These are phyloP conservation scores for Thysanoteuthis rhombus DNA, from an alignment of 2,888 invertebrate genomes.

Conservation along the genomic window DNA sequence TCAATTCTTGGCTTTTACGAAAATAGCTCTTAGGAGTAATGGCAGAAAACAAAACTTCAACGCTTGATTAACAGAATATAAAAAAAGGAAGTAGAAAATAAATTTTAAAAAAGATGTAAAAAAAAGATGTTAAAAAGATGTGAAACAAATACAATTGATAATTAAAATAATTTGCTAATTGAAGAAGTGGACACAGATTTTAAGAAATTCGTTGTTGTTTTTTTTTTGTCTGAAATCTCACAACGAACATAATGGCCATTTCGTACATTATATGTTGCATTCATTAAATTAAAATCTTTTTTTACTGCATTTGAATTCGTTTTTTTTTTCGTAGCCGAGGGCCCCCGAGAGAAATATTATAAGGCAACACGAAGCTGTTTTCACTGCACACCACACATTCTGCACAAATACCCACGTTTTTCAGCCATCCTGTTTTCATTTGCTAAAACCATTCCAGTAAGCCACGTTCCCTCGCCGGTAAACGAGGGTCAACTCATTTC, in stretches of 20 bases:
- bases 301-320: not conserved
- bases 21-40: not conserved
- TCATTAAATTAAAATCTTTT: not conserved
- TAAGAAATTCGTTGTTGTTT: not conserved
- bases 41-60: not conserved
- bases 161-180: not conserved
- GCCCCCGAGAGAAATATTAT: too few relatives aligned
- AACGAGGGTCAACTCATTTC: too few relatives aligned
- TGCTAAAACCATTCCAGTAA: too few relatives aligned
- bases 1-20: not conserved
- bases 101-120: not conserved
- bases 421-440: too few relatives aligned
- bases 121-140: not conserved
- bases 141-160: not conserved
- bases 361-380: too few relatives aligned
- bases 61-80: not conserved
- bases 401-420: too few relatives aligned
- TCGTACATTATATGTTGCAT: not conserved
- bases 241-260: not conserved
- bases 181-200: not conserved
- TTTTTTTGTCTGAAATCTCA: not conserved
- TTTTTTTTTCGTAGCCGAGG: not conserved
- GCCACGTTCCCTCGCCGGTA: too few relatives aligned
- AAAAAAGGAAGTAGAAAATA: not conserved
- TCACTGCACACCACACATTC: too few relatives aligned